Percentiles rank a stretch among this genome's conserved stretches.
These are phyloP conservation scores for Synanthedon tipuliformis DNA, from an alignment of 2,888 invertebrate genomes.

Conservation along the genomic window DNA sequence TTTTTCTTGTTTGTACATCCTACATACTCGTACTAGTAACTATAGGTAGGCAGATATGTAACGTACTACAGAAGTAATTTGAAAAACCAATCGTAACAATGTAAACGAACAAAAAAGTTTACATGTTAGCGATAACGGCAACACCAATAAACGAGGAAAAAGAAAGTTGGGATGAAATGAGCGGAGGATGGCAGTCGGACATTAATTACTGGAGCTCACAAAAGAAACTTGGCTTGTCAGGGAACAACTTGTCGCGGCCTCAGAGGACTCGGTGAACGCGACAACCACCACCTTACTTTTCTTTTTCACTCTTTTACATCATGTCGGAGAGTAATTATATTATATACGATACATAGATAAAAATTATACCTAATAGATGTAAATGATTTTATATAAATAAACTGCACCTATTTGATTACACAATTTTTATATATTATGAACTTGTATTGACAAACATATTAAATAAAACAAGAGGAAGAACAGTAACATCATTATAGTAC, in stretches of 20 bases:
- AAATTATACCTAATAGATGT: too few relatives aligned
- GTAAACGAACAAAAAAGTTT: not conserved
- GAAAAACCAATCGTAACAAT: not conserved
- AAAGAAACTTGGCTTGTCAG: conserved; percentile 33
- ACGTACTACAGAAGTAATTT: not conserved
- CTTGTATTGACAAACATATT: too few relatives aligned
- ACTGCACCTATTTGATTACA: too few relatives aligned
- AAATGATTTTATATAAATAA: too few relatives aligned
- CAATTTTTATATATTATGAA: too few relatives aligned
- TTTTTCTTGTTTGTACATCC: too few relatives aligned
- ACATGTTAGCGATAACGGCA: conserved; percentile 23
- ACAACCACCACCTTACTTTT: not conserved
- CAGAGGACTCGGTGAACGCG: conserved; percentile 6
- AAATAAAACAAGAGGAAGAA: too few relatives aligned
- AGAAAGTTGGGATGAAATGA: conserved; percentile 31
- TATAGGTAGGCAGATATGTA: not conserved
- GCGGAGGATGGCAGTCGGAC: conserved; percentile 26
- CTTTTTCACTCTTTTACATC: not conserved
- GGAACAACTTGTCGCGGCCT: conserved; percentile 30
- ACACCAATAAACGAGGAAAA: conserved; percentile 32
- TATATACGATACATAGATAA: too few relatives aligned
- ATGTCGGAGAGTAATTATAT: too few relatives aligned
- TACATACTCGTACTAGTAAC: too few relatives aligned
- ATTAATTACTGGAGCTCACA: conserved; percentile 46
- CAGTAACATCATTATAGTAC: too few relatives aligned